phyloP scores from a whole-genome alignment of 2,888 invertebrate species.

The Noctua fimbriata region DNA sequence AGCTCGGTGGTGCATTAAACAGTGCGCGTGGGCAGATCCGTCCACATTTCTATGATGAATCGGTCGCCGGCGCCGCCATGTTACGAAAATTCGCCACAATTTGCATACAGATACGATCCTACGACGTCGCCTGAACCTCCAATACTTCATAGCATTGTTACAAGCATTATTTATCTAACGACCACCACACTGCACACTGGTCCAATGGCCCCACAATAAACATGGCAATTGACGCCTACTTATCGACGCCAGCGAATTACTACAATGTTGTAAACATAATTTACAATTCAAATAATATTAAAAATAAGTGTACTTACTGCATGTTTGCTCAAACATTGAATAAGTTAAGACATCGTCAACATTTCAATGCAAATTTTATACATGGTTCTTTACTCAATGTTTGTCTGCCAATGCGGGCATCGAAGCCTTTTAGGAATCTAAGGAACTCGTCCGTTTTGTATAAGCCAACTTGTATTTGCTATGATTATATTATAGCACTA shows the following conservation, averaged over 20 bases:
- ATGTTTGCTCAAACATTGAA: slow-evolving; percentile 62
- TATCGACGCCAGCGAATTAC: slow-evolving; percentile 69
- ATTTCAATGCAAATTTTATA: slow-evolving; percentile 69
- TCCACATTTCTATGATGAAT: slow-evolving; percentile 90
- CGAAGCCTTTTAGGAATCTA: slow-evolving; percentile 59
- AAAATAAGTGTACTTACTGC: slow-evolving; percentile 65
- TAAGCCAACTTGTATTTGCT: slow-evolving; percentile 44
- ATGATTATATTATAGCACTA: slow-evolving; percentile 56
- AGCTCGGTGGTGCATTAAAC: slow-evolving; percentile 78
- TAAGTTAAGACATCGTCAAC: slow-evolving; percentile 68
- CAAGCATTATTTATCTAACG: slow-evolving; percentile 82
- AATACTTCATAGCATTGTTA: slow-evolving; percentile 79
- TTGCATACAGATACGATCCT: slow-evolving; percentile 86
- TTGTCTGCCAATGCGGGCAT: slow-evolving; percentile 55
- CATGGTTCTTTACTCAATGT: slow-evolving; percentile 69
- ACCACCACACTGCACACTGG: slow-evolving; percentile 68
- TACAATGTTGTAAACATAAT: slow-evolving; percentile 70
- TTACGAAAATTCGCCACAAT: slow-evolving; percentile 88
- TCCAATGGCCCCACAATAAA: slow-evolving; percentile 68
- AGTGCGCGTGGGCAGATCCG: slow-evolving; percentile 86
- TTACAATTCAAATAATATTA: slow-evolving; percentile 69
- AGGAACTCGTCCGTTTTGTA: slow-evolving; percentile 61
- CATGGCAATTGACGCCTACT: slow-evolving; percentile 74
- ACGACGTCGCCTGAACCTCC: slow-evolving; percentile 66
- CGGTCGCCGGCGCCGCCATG: slow-evolving; percentile 81